Base-by-base conservation (phyloP, 2,113 vertebrate genomes). In the Pelusios castaneus region DNA sequence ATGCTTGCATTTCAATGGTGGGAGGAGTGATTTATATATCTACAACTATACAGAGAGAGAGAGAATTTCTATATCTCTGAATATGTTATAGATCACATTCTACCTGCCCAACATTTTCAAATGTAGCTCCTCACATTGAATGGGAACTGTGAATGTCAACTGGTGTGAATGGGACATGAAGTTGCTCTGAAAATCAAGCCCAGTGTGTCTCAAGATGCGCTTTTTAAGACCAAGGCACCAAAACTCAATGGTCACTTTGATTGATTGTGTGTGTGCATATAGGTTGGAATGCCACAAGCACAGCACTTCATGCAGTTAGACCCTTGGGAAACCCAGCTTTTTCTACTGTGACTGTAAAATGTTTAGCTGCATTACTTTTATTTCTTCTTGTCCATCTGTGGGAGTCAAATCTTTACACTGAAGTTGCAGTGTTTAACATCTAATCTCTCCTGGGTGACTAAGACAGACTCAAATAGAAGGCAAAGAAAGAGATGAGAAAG, bases 321-420 rank as follows among this genome's bases (percentile, higher is more conserved):
- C 88, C 10, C 4, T 34, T 91, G 45, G 90, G 75, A 78, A 94
- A 52, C 91, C 54, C 84, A 1, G 87, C 82, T 55, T 78, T 94
- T 24, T 85, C 83, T 6, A 10, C 0, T 79, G 95, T 93, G 96
- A n/a, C 84, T 95, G 95, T 97, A 96, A 95, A 95, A 94, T 95
- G 95, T 96, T 94, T 63, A 89, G 87, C 78, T 78, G 88, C 86
- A 63, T 88, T 87, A 96, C 87, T 95, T 94, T 97, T 95, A 96
- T 97, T n/a, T n/a, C n/a, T 86, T 19, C 47, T 3, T 41, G 84
- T 12, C 84, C 87, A 93, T 22, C 93, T 77, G 97, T 90, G 96
- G 95, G 97, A 96, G 97, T 60, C 11, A 12, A 83, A 88, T 92
- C 96, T 90, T 84, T 76, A 89, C 19, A 79, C 90, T 90, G 92